A percentile compares a stretch with the other conserved stretches of the same genome.
Conservation (phyloP, 2,113 vertebrate genomes). For the Herpetotheres cachinnans region DNA sequence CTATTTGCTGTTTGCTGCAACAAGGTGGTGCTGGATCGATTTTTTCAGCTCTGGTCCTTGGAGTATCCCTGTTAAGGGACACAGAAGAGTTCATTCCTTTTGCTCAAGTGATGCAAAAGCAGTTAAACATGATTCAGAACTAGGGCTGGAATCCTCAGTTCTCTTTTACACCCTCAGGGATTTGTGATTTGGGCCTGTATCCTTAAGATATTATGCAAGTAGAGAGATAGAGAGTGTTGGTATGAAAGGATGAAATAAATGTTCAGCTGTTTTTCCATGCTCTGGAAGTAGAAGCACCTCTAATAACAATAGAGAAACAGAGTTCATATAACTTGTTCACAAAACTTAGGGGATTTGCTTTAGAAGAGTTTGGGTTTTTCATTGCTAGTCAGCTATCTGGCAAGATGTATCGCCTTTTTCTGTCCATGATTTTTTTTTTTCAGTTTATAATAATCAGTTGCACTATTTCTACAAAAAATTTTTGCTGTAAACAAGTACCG, state of each 20-base stretch:
- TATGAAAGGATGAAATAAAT: not conserved
- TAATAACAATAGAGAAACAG: not conserved
- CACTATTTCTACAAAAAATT: not conserved
- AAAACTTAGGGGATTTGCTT: not conserved
- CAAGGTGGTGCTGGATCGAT: not conserved
- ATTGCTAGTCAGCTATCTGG: not conserved
- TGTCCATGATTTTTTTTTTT: not conserved
- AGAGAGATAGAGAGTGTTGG: not conserved
- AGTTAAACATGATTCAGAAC: not conserved
- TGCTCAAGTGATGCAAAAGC: not conserved
- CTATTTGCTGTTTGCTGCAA: not conserved
- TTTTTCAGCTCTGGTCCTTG: not conserved
- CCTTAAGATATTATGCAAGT: not conserved
- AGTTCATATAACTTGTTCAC: not conserved
- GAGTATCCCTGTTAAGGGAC: not conserved
- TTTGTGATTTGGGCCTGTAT: not conserved
- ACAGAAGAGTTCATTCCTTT: not conserved
- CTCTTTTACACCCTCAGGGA: not conserved
- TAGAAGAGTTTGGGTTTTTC: not conserved
- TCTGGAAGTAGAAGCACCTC: not conserved
- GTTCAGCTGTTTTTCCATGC: not conserved
- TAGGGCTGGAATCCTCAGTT: not conserved
- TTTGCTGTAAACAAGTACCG: not conserved
- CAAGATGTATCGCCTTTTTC: not conserved
- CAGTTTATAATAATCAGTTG: not conserved